Evolutionary conservation across 2,888 invertebrate species (phyloP).

Genomic region (Epinotia ramella): DNA sequence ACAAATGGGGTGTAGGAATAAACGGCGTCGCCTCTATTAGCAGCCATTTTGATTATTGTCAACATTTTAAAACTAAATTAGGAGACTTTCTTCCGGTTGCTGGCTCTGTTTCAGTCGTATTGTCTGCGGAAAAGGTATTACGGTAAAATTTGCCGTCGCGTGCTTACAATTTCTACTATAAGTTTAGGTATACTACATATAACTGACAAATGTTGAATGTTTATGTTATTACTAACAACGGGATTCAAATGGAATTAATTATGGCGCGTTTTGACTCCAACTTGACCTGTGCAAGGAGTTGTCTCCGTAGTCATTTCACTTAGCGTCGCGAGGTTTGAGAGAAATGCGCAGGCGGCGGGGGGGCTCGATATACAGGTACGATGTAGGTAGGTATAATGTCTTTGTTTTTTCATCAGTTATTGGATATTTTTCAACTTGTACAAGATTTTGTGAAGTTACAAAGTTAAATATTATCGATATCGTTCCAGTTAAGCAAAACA

Average conservation of each 20-base stretch:
- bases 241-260: not conserved
- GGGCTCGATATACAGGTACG: not conserved
- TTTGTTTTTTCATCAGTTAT: too few species aligned
- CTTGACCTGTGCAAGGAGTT: conserved; percentile 12
- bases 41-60: conserved; percentile 58
- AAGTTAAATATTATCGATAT: too few species aligned
- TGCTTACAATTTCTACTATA: not conserved
- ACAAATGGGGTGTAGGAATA: conserved; percentile 84
- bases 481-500: too few species aligned
- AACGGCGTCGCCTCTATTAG: conserved; percentile 74
- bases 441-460: too few species aligned
- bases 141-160: not conserved
- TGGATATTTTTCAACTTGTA: too few species aligned
- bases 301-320: conserved; percentile 45
- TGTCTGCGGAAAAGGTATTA: not conserved
- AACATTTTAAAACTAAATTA: conserved; percentile 63
- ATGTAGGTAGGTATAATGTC: not conserved
- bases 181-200: not conserved
- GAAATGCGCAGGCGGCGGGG: conserved; percentile 31
- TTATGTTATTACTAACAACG: not conserved
- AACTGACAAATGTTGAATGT: conserved; percentile 11
- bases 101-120: conserved; percentile 25
- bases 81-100: conserved; percentile 49
- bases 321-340: conserved; percentile 56
- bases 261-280: conserved; percentile 5